Conservation (phyloP, 1,140 invertebrate genomes). For the Zaprionus gabonicus region DNA sequence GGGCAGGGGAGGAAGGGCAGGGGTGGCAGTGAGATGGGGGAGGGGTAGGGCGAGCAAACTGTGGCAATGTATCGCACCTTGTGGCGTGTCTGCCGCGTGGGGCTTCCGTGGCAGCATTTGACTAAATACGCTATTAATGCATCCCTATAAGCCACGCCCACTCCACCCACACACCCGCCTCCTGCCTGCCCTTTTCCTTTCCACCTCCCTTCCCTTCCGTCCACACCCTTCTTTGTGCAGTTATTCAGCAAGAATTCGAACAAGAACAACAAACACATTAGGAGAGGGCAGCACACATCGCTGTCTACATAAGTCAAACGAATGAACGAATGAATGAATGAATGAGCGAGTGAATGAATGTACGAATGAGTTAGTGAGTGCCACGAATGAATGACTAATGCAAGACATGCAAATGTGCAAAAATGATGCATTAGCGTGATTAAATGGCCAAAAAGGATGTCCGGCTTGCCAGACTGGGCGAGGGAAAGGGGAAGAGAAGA, state of each 20-base stretch:
- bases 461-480: neutral
- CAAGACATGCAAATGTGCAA: slow-evolving; percentile 38
- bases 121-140: slow-evolving; percentile 67
- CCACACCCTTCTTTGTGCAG: slow-evolving; percentile 30
- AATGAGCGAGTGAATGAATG: slow-evolving; percentile 23
- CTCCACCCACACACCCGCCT: neutral
- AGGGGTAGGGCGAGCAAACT: neutral
- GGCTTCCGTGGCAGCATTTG: slow-evolving; percentile 57
- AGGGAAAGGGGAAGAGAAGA: neutral
- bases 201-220: too few relatives aligned
- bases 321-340: slow-evolving; percentile 27
- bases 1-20: neutral
- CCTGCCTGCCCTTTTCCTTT: neutral
- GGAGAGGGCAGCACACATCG: neutral
- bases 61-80: neutral
- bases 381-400: slow-evolving; percentile 31
- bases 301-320: slow-evolving; percentile 19
- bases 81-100: slow-evolving; percentile 25
- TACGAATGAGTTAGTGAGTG: slow-evolving; percentile 11
- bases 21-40: neutral
- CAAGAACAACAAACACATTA: slow-evolving; percentile 28
- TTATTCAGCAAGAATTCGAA: slow-evolving; percentile 25
- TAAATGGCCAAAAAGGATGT: slow-evolving; percentile 40
- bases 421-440: slow-evolving; percentile 50
- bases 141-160: slow-evolving; percentile 29